These are phyloP conservation scores for Chionis minor DNA, from an alignment of 2,113 vertebrate genomes.

Conservation along the genomic window DNA sequence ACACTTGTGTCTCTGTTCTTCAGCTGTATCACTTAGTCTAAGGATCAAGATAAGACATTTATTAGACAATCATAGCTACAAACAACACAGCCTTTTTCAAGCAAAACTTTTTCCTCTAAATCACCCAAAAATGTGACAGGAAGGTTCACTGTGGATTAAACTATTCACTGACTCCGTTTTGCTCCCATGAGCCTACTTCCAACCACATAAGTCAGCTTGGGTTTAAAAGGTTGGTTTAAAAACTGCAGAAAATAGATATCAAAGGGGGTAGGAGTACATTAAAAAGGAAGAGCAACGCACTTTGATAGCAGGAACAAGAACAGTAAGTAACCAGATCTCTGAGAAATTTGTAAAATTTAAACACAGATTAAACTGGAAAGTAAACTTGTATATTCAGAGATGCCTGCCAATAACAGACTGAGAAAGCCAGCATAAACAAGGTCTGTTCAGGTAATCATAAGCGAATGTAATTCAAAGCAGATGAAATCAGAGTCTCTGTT, in stretches of 20 bases:
- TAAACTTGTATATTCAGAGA: neutral
- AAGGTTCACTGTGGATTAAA: conserved; percentile 16
- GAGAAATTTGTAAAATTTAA: conserved; percentile 7
- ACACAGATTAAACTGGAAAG: neutral
- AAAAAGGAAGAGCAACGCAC: neutral
- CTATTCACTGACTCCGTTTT: neutral
- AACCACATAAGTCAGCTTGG: neutral
- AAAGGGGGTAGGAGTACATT: neutral
- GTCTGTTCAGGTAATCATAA: conserved; percentile 49
- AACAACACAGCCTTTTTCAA: conserved; percentile 21
- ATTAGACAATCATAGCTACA: conserved; percentile 19
- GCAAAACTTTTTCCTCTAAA: conserved; percentile 19
- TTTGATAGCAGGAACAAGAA: neutral
- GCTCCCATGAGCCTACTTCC: neutral
- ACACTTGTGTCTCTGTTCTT: conserved; percentile 4
- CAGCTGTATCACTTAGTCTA: neutral
- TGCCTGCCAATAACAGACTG: neutral
- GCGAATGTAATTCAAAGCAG: neutral
- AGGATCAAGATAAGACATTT: too few species aligned
- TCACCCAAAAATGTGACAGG: neutral
- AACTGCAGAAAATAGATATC: neutral
- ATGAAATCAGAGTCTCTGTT: conserved; percentile 10
- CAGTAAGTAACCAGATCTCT: neutral
- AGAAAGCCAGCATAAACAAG: conserved; percentile 14
- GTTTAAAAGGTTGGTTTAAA: conserved; percentile 7